Percentiles rank a stretch among this genome's conserved stretches.
These are phyloP conservation scores for Triplophysa yarkandensis DNA, from an alignment of 2,797 vertebrate genomes.

Conservation along the genomic window DNA sequence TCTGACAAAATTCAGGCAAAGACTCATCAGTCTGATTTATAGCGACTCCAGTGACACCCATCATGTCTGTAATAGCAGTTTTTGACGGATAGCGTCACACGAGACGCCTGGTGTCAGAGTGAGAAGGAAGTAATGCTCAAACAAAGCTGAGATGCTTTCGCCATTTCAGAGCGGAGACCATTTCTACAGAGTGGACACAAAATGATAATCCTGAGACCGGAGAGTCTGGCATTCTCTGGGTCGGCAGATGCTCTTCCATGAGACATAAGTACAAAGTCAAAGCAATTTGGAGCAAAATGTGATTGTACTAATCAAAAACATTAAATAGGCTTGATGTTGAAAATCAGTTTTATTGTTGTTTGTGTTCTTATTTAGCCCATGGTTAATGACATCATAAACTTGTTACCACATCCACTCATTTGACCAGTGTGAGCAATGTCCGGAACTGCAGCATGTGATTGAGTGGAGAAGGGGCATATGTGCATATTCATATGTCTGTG, in stretches of 20 bases:
- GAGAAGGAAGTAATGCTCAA: conserved; percentile 42
- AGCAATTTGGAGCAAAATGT: background rate
- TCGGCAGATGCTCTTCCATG: conserved; percentile 8
- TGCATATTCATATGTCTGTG: too few relatives aligned
- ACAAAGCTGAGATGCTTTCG: conserved; percentile 44
- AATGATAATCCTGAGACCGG: conserved; percentile 42
- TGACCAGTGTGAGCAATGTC: too few relatives aligned
- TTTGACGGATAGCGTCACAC: conserved; percentile 50
- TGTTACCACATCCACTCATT: too few relatives aligned
- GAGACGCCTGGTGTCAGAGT: conserved; percentile 37
- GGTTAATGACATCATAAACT: too few relatives aligned
- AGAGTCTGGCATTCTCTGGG: conserved; percentile 11
- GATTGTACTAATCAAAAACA: background rate
- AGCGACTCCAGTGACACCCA: conserved; percentile 50
- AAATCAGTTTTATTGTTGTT: too few relatives aligned
- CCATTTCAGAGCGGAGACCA: conserved; percentile 38
- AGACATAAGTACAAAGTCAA: background rate
- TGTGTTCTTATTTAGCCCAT: too few relatives aligned
- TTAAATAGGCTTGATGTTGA: too few relatives aligned
- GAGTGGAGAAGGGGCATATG: too few relatives aligned
- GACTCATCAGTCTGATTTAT: conserved; percentile 58
- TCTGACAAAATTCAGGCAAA: conserved; percentile 49
- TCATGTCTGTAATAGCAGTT: conserved; percentile 56
- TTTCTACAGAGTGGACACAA: conserved; percentile 46
- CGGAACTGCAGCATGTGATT: too few relatives aligned